Evolutionary conservation across 2,113 vertebrate genomes (phyloP).

Genomic region (Gymnobelideus leadbeateri): DNA sequence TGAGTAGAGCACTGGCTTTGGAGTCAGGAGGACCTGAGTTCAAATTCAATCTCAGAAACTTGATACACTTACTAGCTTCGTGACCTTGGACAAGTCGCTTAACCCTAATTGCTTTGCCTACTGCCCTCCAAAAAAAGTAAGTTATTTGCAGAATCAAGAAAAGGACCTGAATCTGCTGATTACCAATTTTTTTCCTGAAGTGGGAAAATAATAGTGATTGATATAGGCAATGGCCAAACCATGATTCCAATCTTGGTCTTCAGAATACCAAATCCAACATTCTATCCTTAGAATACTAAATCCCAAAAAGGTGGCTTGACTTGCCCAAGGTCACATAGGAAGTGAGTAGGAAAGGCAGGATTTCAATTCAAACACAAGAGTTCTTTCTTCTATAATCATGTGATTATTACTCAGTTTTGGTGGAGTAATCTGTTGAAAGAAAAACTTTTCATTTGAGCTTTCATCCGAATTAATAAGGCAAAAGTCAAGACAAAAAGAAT

Average conservation of each 20-base stretch:
- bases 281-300: background rate
- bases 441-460: background rate
- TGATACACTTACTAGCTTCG: too few relatives aligned
- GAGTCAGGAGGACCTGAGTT: too few relatives aligned
- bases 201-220: background rate
- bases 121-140: background rate
- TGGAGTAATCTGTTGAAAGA: background rate
- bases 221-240: background rate
- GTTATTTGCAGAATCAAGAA: background rate
- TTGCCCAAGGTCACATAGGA: background rate
- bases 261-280: background rate
- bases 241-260: background rate
- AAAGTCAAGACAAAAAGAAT: background rate
- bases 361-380: background rate
- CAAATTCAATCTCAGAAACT: too few relatives aligned
- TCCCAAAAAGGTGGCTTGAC: background rate
- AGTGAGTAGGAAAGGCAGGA: background rate
- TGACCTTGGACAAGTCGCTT: too few relatives aligned
- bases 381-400: background rate
- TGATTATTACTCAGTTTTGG: background rate
- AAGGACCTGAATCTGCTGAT: background rate
- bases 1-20: too few relatives aligned
- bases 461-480: background rate
- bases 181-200: background rate
- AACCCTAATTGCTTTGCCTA: too few relatives aligned